A percentile compares a stretch with the other conserved stretches of the same genome.
Conservation (phyloP, 1,140 invertebrate species). For the Melitaea cinxia region DNA sequence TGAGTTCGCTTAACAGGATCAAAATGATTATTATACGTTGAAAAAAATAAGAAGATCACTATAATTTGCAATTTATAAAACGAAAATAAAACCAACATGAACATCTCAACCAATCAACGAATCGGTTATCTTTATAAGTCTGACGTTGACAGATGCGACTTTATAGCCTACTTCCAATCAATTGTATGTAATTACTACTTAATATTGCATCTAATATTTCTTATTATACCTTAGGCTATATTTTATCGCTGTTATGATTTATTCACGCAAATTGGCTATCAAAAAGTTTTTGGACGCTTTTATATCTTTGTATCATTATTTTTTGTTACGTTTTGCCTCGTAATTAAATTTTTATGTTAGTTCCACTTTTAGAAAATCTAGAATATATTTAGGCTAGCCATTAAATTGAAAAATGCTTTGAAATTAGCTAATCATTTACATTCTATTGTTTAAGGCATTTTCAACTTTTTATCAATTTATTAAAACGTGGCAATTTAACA, state of each 20-base stretch:
- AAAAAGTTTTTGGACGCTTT: too few relatives aligned
- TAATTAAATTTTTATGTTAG: too few relatives aligned
- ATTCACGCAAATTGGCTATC: too few relatives aligned
- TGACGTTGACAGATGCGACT: not conserved
- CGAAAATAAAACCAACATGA: not conserved
- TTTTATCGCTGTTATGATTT: not conserved
- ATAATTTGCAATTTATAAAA: not conserved
- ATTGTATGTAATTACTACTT: not conserved
- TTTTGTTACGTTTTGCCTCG: too few relatives aligned
- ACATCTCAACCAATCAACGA: not conserved
- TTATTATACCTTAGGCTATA: not conserved
- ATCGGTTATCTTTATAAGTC: constrained; percentile 1
- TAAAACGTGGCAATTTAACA: too few relatives aligned
- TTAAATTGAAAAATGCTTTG: too few relatives aligned
- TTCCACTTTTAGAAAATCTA: too few relatives aligned
- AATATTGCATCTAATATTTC: not conserved
- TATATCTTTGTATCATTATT: too few relatives aligned
- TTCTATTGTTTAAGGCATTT: too few relatives aligned
- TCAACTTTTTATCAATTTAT: too few relatives aligned
- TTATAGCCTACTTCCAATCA: not conserved
- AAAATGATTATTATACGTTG: not conserved
- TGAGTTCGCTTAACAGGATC: not conserved
- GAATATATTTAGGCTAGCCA: too few relatives aligned
- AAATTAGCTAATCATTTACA: too few relatives aligned
- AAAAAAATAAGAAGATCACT: not conserved